These are phyloP conservation scores for Cryptus armator DNA, from an alignment of 2,888 invertebrate genomes.

Conservation along the genomic window DNA sequence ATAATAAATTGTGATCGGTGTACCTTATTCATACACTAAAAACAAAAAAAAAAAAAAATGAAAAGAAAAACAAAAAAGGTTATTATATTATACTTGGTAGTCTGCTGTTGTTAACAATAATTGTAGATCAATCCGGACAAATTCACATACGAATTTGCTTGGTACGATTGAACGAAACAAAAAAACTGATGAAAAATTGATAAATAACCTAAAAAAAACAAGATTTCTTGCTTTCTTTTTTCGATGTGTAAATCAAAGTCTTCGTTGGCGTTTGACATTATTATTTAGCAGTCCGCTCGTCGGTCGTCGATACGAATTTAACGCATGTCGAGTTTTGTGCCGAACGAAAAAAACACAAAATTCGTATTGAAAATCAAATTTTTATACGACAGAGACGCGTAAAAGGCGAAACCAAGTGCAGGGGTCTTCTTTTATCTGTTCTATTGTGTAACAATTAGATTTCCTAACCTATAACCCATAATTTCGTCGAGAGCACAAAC, in stretches of 20 bases:
- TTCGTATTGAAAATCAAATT: constrained; percentile 21
- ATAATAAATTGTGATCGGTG: constrained; percentile 80
- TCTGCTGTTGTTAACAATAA: constrained; percentile 83
- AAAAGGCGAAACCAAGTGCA: too few relatives aligned
- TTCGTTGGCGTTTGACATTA: constrained; percentile 28
- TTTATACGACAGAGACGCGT: background rate
- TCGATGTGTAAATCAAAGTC: constrained; percentile 50
- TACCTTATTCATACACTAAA: constrained; percentile 76
- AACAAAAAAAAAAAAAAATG: constrained; percentile 63
- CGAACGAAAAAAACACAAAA: background rate
- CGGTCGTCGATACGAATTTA: constrained; percentile 34
- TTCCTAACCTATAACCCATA: background rate
- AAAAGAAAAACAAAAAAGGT: constrained; percentile 64
- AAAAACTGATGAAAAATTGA: constrained; percentile 20
- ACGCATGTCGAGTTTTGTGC: background rate
- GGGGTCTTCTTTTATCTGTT: too few relatives aligned
- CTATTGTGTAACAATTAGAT: background rate
- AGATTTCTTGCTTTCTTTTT: constrained; percentile 51
- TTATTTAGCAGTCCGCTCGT: constrained; percentile 15
- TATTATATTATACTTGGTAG: constrained; percentile 77
- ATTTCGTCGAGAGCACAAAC: background rate
- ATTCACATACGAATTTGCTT: constrained; percentile 69
- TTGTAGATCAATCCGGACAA: constrained; percentile 67
- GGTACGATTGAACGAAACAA: constrained; percentile 58
- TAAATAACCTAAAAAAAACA: constrained; percentile 19